Percentiles rank a stretch among this genome's conserved stretches.
Conservation (phyloP, 92 coral and sea anemone species). For the Anthopleura xanthogrammica region DNA sequence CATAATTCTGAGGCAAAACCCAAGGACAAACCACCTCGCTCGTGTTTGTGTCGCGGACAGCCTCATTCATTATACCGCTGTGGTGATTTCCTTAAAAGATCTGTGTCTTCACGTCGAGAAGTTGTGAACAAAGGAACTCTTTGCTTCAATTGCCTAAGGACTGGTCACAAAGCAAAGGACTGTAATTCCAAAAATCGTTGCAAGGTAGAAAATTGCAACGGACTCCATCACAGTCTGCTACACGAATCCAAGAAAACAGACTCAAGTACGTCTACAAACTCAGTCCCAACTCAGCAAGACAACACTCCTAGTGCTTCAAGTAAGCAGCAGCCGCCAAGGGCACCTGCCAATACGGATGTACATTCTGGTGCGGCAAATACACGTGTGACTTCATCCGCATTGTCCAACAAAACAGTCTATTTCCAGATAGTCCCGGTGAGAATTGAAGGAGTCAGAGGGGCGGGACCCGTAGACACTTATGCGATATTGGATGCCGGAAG, state of each 20-base stretch:
- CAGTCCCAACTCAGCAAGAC: too few relatives aligned
- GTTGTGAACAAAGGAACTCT: conserved; percentile 13
- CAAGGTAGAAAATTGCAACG: conserved; percentile 17
- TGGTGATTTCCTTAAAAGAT: conserved; percentile 20
- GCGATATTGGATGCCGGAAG: too few relatives aligned
- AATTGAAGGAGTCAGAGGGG: too few relatives aligned
- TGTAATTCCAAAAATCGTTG: conserved; percentile 21
- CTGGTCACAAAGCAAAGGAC: conserved; percentile 9
- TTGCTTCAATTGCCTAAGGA: conserved; percentile 11
- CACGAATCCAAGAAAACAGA: background rate
- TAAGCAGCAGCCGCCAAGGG: too few relatives aligned
- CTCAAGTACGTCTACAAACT: too few relatives aligned
- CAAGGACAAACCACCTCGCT: background rate
- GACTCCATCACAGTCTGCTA: conserved; percentile 10
- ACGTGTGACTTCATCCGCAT: too few relatives aligned
- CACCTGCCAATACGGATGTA: too few relatives aligned
- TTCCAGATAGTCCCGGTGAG: too few relatives aligned
- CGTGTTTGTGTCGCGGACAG: conserved; percentile 37
- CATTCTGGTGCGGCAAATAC: too few relatives aligned
- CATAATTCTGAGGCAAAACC: background rate
- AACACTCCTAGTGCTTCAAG: too few relatives aligned
- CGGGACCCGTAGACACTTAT: too few relatives aligned
- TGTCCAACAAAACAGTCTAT: too few relatives aligned
- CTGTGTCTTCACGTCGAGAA: conserved; percentile 25
- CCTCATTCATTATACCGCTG: conserved; percentile 40